phyloP scores from a whole-genome alignment of 2,113 vertebrate genomes.

The Electrona antarctica region DNA sequence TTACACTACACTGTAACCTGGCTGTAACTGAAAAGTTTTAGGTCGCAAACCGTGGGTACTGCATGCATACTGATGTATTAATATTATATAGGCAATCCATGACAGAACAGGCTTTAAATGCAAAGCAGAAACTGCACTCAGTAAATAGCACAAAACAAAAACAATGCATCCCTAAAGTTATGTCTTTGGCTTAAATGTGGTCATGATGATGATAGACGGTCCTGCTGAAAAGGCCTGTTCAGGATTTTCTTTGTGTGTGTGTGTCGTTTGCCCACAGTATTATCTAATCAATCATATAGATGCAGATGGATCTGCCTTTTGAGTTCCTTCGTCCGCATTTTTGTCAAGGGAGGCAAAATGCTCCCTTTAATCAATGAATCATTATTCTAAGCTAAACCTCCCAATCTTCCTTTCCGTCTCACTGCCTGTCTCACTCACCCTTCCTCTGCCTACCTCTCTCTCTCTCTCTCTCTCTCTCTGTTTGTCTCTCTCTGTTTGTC shows the following conservation, averaged over 20 bases:
- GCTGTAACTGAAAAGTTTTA: too few species aligned
- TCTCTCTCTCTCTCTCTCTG: neutral
- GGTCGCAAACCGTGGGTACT: neutral
- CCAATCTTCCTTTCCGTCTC: neutral
- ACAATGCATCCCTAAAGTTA: neutral
- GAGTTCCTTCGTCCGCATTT: slow-evolving; percentile 10
- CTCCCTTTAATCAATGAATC: slow-evolving; percentile 36
- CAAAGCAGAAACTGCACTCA: neutral
- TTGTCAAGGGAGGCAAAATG: slow-evolving; percentile 31
- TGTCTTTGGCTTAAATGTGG: neutral
- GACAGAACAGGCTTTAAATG: too few species aligned
- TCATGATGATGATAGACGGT: neutral
- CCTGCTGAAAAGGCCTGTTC: slow-evolving; percentile 5
- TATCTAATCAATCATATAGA: slow-evolving; percentile 14
- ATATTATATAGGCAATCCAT: too few species aligned
- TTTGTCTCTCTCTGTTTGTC: neutral
- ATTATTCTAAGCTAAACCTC: slow-evolving; percentile 31
- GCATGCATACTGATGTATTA: neutral
- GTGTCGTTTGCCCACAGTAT: neutral
- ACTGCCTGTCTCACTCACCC: neutral
- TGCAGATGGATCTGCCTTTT: neutral
- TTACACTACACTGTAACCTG: slow-evolving; percentile 10
- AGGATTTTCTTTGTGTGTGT: neutral
- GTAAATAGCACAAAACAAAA: neutral
- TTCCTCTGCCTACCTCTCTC: neutral